These are phyloP conservation scores for Panopea generosa DNA, from an alignment of 2,888 invertebrate species.

Conservation along the genomic window DNA sequence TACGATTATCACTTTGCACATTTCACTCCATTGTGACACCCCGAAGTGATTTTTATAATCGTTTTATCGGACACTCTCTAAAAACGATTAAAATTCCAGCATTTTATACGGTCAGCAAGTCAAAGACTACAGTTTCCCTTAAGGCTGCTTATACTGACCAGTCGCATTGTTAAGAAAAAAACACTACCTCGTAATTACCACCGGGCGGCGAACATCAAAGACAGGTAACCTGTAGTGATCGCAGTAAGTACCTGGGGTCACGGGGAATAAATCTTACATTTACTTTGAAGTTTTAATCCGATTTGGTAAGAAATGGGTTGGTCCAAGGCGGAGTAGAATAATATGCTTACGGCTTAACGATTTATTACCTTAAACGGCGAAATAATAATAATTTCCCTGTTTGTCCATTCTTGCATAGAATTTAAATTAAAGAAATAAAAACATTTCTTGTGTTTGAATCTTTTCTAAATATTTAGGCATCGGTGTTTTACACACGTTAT, in stretches of 20 bases:
- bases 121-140: slow-evolving; percentile 16
- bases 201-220: slow-evolving; percentile 49
- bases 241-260: slow-evolving; percentile 26
- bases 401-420: too few species aligned
- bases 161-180: slow-evolving; percentile 24
- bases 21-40: too few species aligned
- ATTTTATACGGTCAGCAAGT: slow-evolving; percentile 27
- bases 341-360: slow-evolving; percentile 30
- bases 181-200: slow-evolving; percentile 47
- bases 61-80: not conserved
- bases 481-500: too few species aligned
- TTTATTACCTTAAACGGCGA: slow-evolving; percentile 4
- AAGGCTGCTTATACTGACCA: not conserved
- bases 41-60: too few species aligned
- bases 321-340: slow-evolving; percentile 31
- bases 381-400: not conserved
- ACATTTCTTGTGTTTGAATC: too few species aligned
- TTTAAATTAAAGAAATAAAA: too few species aligned
- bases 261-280: slow-evolving; percentile 51
- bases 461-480: too few species aligned
- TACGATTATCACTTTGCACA: too few species aligned
- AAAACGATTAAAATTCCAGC: slow-evolving; percentile 44
- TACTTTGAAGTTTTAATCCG: slow-evolving; percentile 55
- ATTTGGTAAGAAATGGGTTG: slow-evolving; percentile 37
- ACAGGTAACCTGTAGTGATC: slow-evolving; percentile 13